Evolutionary conservation across 2,888 invertebrate species (phyloP).

Genomic region (Tetragonisca angustula): DNA sequence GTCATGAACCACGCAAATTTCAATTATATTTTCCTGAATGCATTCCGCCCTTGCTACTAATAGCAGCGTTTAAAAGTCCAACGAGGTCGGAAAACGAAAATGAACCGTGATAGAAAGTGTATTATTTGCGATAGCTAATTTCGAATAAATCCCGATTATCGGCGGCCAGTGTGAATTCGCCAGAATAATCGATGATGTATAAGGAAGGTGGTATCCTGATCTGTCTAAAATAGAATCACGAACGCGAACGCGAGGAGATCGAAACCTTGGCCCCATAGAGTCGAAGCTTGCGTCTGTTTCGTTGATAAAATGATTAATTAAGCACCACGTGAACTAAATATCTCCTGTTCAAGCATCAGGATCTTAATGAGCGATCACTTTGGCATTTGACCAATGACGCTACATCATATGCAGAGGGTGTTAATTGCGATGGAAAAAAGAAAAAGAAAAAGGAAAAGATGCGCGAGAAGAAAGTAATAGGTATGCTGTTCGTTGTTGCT

Average conservation of each 20-base stretch:
- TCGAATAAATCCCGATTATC: constrained; percentile 20
- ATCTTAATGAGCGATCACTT: constrained; percentile 32
- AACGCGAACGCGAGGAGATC: constrained; percentile 44
- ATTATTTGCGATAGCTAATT: neutral
- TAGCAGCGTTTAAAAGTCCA: constrained; percentile 21
- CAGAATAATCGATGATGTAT: constrained; percentile 35
- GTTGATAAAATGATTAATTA: constrained; percentile 64
- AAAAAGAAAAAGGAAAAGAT: neutral
- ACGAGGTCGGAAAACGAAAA: neutral
- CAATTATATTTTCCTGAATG: constrained; percentile 23
- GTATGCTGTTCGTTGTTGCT: neutral
- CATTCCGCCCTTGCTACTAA: constrained; percentile 20
- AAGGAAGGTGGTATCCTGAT: constrained; percentile 7
- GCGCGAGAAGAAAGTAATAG: neutral
- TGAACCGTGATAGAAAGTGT: neutral
- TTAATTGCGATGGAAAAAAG: neutral
- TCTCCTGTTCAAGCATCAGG: constrained; percentile 23
- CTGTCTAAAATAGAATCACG: constrained; percentile 60
- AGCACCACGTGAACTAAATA: constrained; percentile 17
- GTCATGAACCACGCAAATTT: constrained; percentile 35
- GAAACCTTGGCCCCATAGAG: constrained; percentile 62
- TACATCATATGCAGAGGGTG: neutral
- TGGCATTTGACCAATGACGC: constrained; percentile 18
- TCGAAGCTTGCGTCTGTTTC: constrained; percentile 37
- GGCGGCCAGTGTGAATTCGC: neutral